These are phyloP conservation scores for Phocides pigmalion DNA, from an alignment of 1,140 invertebrate species.

Conservation along the genomic window DNA sequence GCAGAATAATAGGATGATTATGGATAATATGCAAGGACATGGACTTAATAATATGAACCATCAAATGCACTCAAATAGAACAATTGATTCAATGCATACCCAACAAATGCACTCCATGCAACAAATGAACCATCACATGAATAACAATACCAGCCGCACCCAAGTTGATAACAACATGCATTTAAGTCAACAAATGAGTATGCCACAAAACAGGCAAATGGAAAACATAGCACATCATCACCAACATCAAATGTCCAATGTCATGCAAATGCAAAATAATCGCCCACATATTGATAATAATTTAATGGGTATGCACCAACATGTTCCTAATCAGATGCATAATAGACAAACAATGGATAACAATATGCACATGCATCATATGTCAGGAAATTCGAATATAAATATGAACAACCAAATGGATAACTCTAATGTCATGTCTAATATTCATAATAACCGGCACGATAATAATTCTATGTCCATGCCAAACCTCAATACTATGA, in stretches of 20 bases:
- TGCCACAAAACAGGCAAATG: conserved; percentile 76
- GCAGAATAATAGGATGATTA: conserved; percentile 77
- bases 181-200: conserved; percentile 69
- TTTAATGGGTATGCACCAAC: conserved; percentile 74
- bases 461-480: conserved; percentile 71
- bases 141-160: conserved; percentile 52
- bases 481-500: conserved; percentile 71
- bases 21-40: conserved; percentile 74
- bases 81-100: conserved; percentile 72
- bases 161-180: conserved; percentile 75
- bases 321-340: conserved; percentile 74
- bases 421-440: conserved; percentile 55
- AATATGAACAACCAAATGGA: conserved; percentile 68
- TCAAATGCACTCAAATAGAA: conserved; percentile 70
- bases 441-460: conserved; percentile 69
- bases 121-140: conserved; percentile 72
- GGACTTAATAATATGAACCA: conserved; percentile 66
- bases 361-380: conserved; percentile 77
- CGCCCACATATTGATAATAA: conserved; percentile 67
- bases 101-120: conserved; percentile 74
- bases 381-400: conserved; percentile 66
- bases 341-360: conserved; percentile 77
- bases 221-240: conserved; percentile 69
- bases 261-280: conserved; percentile 77
- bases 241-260: conserved; percentile 74